Conservation (phyloP, 2,888 invertebrate species). For the Drosophila kanekoi region DNA sequence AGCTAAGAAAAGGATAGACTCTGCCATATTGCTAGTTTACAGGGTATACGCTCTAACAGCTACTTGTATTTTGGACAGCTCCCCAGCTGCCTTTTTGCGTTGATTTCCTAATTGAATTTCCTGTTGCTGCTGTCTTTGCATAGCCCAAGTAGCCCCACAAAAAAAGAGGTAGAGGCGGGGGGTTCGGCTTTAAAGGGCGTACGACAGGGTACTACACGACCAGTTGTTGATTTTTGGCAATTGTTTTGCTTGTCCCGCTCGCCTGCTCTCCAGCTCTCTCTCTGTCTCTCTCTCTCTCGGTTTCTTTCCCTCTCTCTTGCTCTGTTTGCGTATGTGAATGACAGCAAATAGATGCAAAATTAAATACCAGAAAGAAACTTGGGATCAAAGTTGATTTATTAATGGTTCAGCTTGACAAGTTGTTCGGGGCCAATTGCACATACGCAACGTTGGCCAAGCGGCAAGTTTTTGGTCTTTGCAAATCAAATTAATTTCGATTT, state of each 20-base stretch:
- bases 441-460: conserved; percentile 14
- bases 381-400: conserved; percentile 73
- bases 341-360: conserved; percentile 63
- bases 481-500: conserved; percentile 74
- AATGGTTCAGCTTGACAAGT: conserved; percentile 71
- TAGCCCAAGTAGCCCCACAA: conserved; percentile 1
- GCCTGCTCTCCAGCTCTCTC: not conserved
- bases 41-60: conserved; percentile 13
- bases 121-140: conserved; percentile 36
- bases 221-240: conserved; percentile 39
- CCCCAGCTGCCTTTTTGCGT: conserved; percentile 25
- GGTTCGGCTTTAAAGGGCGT: not conserved
- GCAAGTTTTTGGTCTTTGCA: conserved; percentile 7
- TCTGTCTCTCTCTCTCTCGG: not conserved
- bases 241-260: conserved; percentile 18
- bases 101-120: conserved; percentile 61
- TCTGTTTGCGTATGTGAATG: conserved; percentile 24
- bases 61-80: not conserved
- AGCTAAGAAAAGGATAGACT: not conserved
- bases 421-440: conserved; percentile 38
- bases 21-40: not conserved
- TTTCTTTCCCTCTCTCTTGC: not conserved
- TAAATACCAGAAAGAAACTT: conserved; percentile 50
- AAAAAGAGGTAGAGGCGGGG: not conserved
- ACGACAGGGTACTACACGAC: not conserved